Evolutionary conservation across 2,888 invertebrate genomes (phyloP).

Genomic region (Exephanes ischioxanthus): DNA sequence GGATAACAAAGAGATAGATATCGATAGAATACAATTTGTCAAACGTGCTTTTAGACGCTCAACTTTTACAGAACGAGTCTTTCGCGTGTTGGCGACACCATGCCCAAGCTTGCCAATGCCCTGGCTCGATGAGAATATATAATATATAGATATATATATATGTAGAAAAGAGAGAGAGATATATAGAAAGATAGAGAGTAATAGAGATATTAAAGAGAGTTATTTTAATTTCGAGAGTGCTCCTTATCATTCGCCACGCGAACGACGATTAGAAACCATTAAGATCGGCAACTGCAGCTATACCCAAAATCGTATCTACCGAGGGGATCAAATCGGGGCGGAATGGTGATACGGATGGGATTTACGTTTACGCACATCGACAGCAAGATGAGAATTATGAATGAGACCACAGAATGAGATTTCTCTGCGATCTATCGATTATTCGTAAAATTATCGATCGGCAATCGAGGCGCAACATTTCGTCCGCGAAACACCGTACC

Average conservation of each 20-base stretch:
- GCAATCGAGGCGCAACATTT: slow-evolving; percentile 28
- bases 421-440: neutral
- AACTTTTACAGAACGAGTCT: slow-evolving; percentile 71
- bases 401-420: slow-evolving; percentile 16
- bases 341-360: slow-evolving; percentile 50
- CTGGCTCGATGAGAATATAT: slow-evolving; percentile 88
- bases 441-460: slow-evolving; percentile 18
- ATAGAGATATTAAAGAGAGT: slow-evolving; percentile 73
- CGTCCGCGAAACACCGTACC: slow-evolving; percentile 16
- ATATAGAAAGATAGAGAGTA: slow-evolving; percentile 61
- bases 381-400: slow-evolving; percentile 37
- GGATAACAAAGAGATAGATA: slow-evolving; percentile 17
- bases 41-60: slow-evolving; percentile 67
- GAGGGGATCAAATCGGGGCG: slow-evolving; percentile 36
- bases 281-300: slow-evolving; percentile 81
- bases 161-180: slow-evolving; percentile 69
- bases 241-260: slow-evolving; percentile 78
- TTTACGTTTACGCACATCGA: slow-evolving; percentile 22
- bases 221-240: slow-evolving; percentile 78
- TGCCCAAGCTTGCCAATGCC: slow-evolving; percentile 92
- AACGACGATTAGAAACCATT: slow-evolving; percentile 80
- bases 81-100: slow-evolving; percentile 84
- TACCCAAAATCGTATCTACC: slow-evolving; percentile 80
- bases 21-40: slow-evolving; percentile 38
- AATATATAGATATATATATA: slow-evolving; percentile 66